Evolutionary conservation across 2,888 invertebrate species (phyloP).

Genomic region (Caenorhabditis uteleia): DNA sequence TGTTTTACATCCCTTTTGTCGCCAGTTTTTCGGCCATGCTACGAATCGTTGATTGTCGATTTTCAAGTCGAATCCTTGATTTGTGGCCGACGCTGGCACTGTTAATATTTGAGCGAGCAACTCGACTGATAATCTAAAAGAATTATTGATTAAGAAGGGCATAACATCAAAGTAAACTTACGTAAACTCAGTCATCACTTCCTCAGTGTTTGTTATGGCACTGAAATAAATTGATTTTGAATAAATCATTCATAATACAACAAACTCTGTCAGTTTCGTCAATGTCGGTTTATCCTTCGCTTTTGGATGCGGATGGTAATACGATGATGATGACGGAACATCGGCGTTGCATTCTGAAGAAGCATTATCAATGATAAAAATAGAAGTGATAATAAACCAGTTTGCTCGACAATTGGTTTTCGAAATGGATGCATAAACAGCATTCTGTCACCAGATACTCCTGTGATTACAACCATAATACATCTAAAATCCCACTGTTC

Average conservation of each 20-base stretch:
- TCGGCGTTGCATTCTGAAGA: not conserved
- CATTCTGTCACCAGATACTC: slow-evolving; percentile 47
- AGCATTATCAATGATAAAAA: not conserved
- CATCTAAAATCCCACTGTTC: slow-evolving; percentile 4
- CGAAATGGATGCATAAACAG: slow-evolving; percentile 54
- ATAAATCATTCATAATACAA: not conserved
- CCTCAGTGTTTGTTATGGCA: not conserved
- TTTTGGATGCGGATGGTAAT: not conserved
- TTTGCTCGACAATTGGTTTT: not conserved
- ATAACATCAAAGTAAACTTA: not conserved
- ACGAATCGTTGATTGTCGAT: slow-evolving; percentile 61
- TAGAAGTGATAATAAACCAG: not conserved
- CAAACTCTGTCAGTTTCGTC: not conserved
- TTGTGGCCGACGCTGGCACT: slow-evolving; percentile 46
- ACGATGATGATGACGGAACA: not conserved
- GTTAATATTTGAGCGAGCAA: slow-evolving; percentile 56
- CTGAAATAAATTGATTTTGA: not conserved
- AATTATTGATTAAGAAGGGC: not conserved
- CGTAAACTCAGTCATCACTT: slow-evolving; percentile 1
- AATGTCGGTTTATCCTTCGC: not conserved
- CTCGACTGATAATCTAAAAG: slow-evolving; percentile 35
- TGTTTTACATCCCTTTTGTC: not conserved
- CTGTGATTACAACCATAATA: slow-evolving; percentile 49
- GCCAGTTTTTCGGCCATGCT: slow-evolving; percentile 51
- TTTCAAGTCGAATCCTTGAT: slow-evolving; percentile 55